Percentiles rank a stretch among this genome's conserved stretches.
phyloP scores from a whole-genome alignment of 37 sponge, comb jelly and placozoan species.

The Theonella swinhoei region DNA sequence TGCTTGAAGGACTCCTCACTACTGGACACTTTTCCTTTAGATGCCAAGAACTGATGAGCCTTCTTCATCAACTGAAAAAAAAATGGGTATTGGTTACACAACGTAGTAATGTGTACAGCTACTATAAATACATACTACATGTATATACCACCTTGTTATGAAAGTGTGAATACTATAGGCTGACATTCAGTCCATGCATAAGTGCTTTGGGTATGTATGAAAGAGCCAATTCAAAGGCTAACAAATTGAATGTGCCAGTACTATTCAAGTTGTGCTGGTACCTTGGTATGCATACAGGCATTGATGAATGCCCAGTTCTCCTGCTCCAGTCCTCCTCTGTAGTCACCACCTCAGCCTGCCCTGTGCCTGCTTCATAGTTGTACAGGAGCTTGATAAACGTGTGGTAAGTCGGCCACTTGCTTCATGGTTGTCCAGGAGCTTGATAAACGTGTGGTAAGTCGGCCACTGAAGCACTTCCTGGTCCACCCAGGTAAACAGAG shows the following conservation, averaged over 20 bases:
- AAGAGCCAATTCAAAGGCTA: no score
- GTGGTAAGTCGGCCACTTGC: no score
- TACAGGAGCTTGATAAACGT: no score
- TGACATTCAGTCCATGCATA: no score
- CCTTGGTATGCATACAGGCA: conserved; percentile 53
- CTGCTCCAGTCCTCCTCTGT: conserved; percentile 51
- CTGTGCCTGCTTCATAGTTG: conserved; percentile 75
- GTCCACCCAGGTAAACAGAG: conserved; percentile 65
- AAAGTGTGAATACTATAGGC: no score
- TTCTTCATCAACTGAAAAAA: conserved; percentile 46
- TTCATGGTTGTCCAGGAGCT: no score
- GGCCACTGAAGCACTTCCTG: conserved; percentile 49
- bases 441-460: no score
- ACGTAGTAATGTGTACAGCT: no score
- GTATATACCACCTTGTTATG: no score
- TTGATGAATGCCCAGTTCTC: conserved; percentile 82
- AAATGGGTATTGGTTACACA: not conserved
- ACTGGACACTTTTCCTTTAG: conserved; percentile 52
- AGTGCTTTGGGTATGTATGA: no score
- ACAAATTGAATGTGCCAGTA: no score
- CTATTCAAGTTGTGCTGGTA: not conserved
- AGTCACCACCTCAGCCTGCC: conserved; percentile 65
- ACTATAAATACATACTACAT: no score
- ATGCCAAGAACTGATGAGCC: conserved; percentile 59
- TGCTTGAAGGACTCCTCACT: conserved; percentile 63